Evolutionary conservation across 2,797 vertebrate genomes (phyloP).

Genomic region (Moxostoma hubbsi): DNA sequence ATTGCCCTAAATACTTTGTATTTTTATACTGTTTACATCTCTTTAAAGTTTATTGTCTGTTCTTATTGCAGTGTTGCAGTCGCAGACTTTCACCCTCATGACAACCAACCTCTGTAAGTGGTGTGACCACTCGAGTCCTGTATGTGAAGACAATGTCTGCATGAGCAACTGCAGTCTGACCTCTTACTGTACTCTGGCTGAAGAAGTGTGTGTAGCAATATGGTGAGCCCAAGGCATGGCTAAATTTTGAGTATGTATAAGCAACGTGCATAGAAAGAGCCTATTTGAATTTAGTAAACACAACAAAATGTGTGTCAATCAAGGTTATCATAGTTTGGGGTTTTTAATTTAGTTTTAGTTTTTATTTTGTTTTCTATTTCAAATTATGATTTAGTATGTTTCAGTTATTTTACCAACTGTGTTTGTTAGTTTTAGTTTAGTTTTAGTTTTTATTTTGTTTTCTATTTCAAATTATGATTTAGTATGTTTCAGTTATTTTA

Average conservation of each 20-base stretch:
- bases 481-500: too few relatives aligned
- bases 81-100: conserved; percentile 74
- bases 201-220: conserved; percentile 88
- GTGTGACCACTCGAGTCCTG: conserved; percentile 81
- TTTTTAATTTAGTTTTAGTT: too few relatives aligned
- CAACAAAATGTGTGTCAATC: too few relatives aligned
- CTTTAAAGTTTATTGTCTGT: conserved; percentile 29
- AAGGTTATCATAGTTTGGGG: too few relatives aligned
- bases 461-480: too few relatives aligned
- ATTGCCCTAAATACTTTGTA: neutral
- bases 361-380: too few relatives aligned
- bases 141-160: conserved; percentile 82
- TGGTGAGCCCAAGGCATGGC: conserved; percentile 77
- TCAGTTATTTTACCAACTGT: too few relatives aligned
- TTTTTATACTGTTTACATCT: neutral
- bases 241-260: conserved; percentile 22
- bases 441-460: too few relatives aligned
- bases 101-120: conserved; percentile 86
- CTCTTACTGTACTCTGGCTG: conserved; percentile 80
- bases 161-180: conserved; percentile 86
- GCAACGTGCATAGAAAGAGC: neutral
- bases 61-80: conserved; percentile 67
- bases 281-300: neutral
- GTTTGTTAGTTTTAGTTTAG: too few relatives aligned
- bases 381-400: too few relatives aligned